Base-by-base conservation (phyloP, 35 echinoderm and acorn worm genomes). In the Heliocidaris erythrogramma region DNA sequence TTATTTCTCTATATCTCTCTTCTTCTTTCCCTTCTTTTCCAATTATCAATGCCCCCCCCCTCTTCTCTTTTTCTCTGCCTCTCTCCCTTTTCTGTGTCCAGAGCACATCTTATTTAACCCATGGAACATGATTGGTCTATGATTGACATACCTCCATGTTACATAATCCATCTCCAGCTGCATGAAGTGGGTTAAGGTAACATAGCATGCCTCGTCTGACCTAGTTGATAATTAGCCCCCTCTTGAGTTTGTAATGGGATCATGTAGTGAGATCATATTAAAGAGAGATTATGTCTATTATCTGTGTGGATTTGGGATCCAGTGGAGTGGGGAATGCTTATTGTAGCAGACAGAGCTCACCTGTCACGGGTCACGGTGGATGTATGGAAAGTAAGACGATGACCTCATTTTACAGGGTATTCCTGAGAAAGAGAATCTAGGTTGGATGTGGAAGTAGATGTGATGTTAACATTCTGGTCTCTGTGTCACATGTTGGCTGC, bases 211-310 rank as follows among this genome's bases (percentile, higher is more conserved):
- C 27, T 7, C 65, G 21, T 18, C 65, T 78, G 65, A 78, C 65
- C 65, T 78, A 78, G 18, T 78, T 78, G 65, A 78, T 78, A 78
- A 78, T 78, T 78, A 78, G 65, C 65, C 65, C 65, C 65, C 65
- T 78, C 65, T 78, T 78, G 65, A 27, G 65, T 78, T 78, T 78
- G 65, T 78, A 78, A 78, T 78, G 65, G 65, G 65, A 78, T 78
- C 65, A 78, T 78, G 65, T 78, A 78, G 21, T 5, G 65, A n/a
- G 18, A 78, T 78, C 65, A 27, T 78, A 78, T 78, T 78, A 78
- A 78, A 78, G 21, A 27, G 65, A n/a, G 65, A 78, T 78, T 78
- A 78, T 18, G 65, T 78, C 65, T 78, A 78, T 78, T 78, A 78
- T 78, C 65, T 21, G 65, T 27, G 27, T 78, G 65, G 65, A 78